Base-by-base conservation (phyloP, 23 tunicate genomes). In the Styela clava region DNA sequence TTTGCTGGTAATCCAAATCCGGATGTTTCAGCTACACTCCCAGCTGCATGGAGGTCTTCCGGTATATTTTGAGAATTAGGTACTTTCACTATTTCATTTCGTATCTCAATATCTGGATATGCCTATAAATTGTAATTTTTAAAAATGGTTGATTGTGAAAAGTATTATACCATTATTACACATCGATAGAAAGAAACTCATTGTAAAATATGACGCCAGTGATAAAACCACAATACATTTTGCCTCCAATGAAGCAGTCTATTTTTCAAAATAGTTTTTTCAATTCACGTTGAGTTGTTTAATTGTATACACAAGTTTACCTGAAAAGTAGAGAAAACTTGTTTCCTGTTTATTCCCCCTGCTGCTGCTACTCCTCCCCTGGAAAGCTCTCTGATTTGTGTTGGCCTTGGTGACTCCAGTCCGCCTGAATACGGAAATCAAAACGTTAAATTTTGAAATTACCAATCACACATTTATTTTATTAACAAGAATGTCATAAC, bases 341-440 rank as follows among this genome's bases (percentile, higher is more conserved):
- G 65, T 44, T 44, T 76, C 24, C 52, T 76, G 21, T 52, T 76
- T n/a, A 20, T 52, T 16, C 31, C 71, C 16, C 31, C 31, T 67
- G 24, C 71, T 67, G 31, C 71, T 67, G 71, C 1, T n/a, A 29
- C 33, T 76, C 63, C 52, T 76, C 65, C 51, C 16, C 65, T 36
- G n/a, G 81, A 76, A 0, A 76, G 65, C 64, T 44, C 64, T 16
- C 81, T 25, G 24, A 76, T 76, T 52, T 76, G 81, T n/a, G 81
- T 76, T 9, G 81, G 81, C 31, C 52, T 52, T 56, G 81, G 81
- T 31, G 81, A 76, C 24, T 76, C 81, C 26, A 76, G 27, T 20
- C 65, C 24, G 29, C 35, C 77, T 71, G 77, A 71, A 71, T 24
- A 20, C 64, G n/a, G 79, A n/a, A n/a, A n/a, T n/a, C n/a, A n/a